Evolutionary conservation across 2,888 invertebrate genomes (phyloP), one percentile per base, ranked within the genome.

Genomic region (Amiota minor): DNA sequence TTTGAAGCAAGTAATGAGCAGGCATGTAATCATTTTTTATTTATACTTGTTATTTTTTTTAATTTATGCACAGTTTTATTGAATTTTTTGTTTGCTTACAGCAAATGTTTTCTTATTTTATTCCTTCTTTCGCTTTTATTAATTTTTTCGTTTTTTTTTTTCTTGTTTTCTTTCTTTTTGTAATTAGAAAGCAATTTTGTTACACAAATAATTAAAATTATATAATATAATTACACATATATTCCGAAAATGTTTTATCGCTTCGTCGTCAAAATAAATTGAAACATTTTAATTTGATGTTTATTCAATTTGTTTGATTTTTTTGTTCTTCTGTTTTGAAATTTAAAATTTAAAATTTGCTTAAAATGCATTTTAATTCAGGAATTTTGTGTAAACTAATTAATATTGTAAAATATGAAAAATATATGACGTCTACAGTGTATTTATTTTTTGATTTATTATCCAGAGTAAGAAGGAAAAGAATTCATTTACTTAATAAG

Each of bases 121-220:
- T 59, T 59, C 18, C 20, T 1, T 18, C 10, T 56, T 74, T 72
- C 23, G 61, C 74, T 75, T 75, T 78, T 74, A 74, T 73, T 77
- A 35, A 35, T 74, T 16, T 46, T 71, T 70, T n/a, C n/a, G n/a
- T 50, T 53, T 49, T 12, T 49, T 49, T 53, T 14, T 53, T 23
- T 6, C n/a, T 53, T 20, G 59, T 0, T 50, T 68, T 68, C 14
- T 53, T 18, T 11, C 35, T 68, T n/a, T 74, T 71, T 76, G 76
- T 86, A 84, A 84, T 85, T 85, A 79, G 78, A 76, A 77, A 77
- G 77, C 81, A 77, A 78, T 82, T 82, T 81, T 71, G 70, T 73
- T 74, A 72, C 69, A 56, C 53, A 68, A 49, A 53, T 76, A 78
- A 75, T 74, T 72, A 73, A 64, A 74, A 56, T 72, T 70, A 35